These are phyloP conservation scores for Polydrusus pterygomalis DNA, from an alignment of 2,888 invertebrate genomes.

Conservation along the genomic window DNA sequence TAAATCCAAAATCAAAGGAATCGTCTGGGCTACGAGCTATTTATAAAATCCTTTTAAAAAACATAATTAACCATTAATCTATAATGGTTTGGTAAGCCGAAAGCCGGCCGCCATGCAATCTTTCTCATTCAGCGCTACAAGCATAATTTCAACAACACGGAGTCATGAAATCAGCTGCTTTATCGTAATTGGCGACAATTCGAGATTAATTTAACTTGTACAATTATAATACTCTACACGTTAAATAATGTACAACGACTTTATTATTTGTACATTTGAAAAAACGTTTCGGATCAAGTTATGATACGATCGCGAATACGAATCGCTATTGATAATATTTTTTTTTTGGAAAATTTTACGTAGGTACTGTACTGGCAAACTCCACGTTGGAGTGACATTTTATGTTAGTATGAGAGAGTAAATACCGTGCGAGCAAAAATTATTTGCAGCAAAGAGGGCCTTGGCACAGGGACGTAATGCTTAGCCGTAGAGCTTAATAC, in stretches of 20 bases:
- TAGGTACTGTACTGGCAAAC: too few relatives aligned
- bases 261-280: background rate
- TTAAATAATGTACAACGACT: conserved; percentile 1
- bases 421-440: too few relatives aligned
- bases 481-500: too few relatives aligned
- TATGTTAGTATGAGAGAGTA: too few relatives aligned
- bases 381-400: too few relatives aligned
- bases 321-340: too few relatives aligned
- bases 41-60: conserved; percentile 18
- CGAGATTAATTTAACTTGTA: background rate
- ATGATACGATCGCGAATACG: too few relatives aligned
- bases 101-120: conserved; percentile 20
- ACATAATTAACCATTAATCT: conserved; percentile 14
- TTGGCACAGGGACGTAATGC: too few relatives aligned
- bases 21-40: conserved; percentile 2
- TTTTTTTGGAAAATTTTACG: too few relatives aligned
- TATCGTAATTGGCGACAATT: conserved; percentile 6
- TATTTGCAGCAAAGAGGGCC: too few relatives aligned
- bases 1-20: background rate
- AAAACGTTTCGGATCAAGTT: too few relatives aligned
- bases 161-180: conserved; percentile 14
- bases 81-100: background rate
- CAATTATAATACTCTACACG: background rate
- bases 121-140: conserved; percentile 1
- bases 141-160: background rate